Base-by-base conservation (phyloP, 2,797 vertebrate species). In the Cossypha heuglini region DNA sequence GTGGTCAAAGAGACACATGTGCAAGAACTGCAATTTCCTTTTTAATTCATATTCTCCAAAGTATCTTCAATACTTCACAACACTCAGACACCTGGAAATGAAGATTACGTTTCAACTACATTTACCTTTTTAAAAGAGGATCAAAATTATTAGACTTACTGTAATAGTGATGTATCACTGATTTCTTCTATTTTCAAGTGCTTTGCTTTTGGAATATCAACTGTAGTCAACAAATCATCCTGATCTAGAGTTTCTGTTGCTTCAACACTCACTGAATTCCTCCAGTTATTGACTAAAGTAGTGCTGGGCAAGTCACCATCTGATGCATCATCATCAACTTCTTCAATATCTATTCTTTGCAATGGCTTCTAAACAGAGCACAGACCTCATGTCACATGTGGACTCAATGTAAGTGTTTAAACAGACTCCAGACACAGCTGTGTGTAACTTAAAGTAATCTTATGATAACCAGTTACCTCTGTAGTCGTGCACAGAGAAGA, bases 121-220 rank as follows among this genome's bases (percentile, higher is more conserved):
- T 40, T 81, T 84, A 45, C n/a, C 12, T 35, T 67, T 75, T 19
- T 19, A 63, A 79, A 66, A 25, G 19, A 26, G 10, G 6, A 87
- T 24, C 11, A 62, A 25, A 68, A 64, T 69, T 75, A 69, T 81
- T 81, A 86, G 72, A 97, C 98, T 98, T 94, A 98, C 98, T 67
- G 92, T 8, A 69, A 52, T 21, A 89, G 59, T 37, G 97, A 76
- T 0, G 42, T 22, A 66, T 98, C 98, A 38, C 97, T 82, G 10
- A 97, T 90, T 97, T 99, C 99, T 97, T 99, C 99, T 12, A 99
- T 99, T 97, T 99, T 99, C 91, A 99, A 97, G 78, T 99, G 98
- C 97, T 99, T 99, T 91, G 98, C 98, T 88, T 97, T 98, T 37
- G 99, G 98, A 62, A 95, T 98, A 11, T 98, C 98, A 11, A 91